Base-by-base conservation (phyloP, 2,888 invertebrate genomes). In the Cephus nigrinus region DNA sequence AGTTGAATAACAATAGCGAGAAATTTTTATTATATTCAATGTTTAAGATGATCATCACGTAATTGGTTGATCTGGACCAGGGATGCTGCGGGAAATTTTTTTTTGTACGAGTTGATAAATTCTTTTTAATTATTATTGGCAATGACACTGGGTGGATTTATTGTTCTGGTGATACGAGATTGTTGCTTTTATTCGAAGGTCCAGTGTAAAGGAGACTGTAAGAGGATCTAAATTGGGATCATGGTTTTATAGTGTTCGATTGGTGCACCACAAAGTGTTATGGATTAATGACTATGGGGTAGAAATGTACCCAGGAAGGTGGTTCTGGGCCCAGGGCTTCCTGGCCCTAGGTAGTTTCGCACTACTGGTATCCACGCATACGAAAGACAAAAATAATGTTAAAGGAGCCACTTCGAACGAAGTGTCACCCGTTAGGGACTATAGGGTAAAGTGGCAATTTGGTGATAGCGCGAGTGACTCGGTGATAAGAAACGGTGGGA, bases 241-340 rank as follows among this genome's bases (percentile, higher is more conserved):
- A 40, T 40, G 40, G 9, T 23, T 40, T 40, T 40, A 23, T 40
- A 23, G 15, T 40, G 40, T 23, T 40, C 15, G 40, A 4, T 23
- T 23, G 40, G 23, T 40, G 40, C 9, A 40, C 40, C 40, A 40
- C 23, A 40, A 2, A 40, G 40, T 40, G 40, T 40, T 40, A 40
- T 23, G 40, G 71, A 71, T 31, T 82, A 78, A 69, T 85, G 87
- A 89, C 84, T 87, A 90, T 90, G 90, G 90, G 90, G 90, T 90
- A 88, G 88, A 83, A 80, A 91, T 91, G 90, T 84, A 84, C 85
- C 87, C 84, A 83, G 88, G 87, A 86, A 90, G 84, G 86, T 87
- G 84, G 81, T 77, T 82, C 77, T 86, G 87, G 87, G 82, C 81
- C 84, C 83, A 84, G 89, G 88, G 88, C 88, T 81, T 87, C 79